Conservation (phyloP, 2,888 invertebrate genomes). For the Fragum fragum region DNA sequence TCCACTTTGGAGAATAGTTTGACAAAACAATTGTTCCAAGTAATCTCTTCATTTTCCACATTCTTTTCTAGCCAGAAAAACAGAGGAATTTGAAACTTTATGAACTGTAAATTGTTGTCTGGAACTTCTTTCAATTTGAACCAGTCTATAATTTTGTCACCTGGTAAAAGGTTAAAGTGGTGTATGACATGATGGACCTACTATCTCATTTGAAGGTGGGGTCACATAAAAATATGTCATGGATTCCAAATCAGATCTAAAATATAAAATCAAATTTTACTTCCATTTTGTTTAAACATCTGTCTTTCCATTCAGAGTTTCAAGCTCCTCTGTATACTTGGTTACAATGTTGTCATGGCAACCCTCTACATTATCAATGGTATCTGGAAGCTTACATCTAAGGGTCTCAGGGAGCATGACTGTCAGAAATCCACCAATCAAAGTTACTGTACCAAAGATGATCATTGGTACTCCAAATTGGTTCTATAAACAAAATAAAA, state of each 20-base stretch:
- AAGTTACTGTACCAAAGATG: constrained; percentile 76
- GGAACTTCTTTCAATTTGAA: too few species aligned
- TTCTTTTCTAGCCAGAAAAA: too few species aligned
- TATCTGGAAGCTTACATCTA: constrained; percentile 77
- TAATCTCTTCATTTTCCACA: too few species aligned
- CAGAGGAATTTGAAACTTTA: too few species aligned
- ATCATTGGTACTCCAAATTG: constrained; percentile 72
- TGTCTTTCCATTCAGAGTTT: constrained; percentile 10
- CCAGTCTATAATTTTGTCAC: too few species aligned
- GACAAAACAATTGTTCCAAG: too few species aligned
- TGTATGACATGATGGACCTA: background rate
- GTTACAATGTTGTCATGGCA: constrained; percentile 31
- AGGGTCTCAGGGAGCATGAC: constrained; percentile 80
- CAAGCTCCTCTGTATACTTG: constrained; percentile 31
- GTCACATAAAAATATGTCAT: background rate
- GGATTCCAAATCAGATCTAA: background rate
- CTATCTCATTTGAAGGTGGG: background rate
- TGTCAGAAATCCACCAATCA: constrained; percentile 72
- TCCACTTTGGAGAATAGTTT: too few species aligned
- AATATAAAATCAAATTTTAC: background rate
- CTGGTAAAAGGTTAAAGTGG: too few species aligned
- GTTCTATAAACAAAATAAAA: constrained; percentile 59
- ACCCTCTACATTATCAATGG: constrained; percentile 75
- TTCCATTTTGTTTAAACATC: constrained; percentile 5
- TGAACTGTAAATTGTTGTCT: too few species aligned